Conservation (phyloP, 30 jellyfish, hydroid and myxozoan species). For the Cassiopea andromeda region DNA sequence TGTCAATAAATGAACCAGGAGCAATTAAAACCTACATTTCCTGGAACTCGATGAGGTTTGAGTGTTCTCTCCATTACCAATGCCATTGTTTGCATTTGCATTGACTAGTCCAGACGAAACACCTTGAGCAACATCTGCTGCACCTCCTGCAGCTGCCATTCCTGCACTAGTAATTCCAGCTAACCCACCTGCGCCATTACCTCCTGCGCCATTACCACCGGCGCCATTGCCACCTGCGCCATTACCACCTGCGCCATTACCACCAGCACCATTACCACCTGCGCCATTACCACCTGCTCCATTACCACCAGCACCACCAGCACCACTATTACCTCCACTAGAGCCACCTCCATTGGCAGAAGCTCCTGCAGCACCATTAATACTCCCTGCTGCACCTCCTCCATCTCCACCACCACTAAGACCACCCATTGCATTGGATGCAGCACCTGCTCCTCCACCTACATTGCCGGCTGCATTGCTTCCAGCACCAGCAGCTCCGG, state of each 20-base stretch:
- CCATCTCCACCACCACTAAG: conserved; percentile 54
- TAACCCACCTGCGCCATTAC: conserved; percentile 72
- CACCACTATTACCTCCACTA: conserved; percentile 28
- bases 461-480: conserved; percentile 29
- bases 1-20: too few species aligned
- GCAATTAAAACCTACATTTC: conserved; percentile 34
- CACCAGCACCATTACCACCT: conserved; percentile 58
- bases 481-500: conserved; percentile 45
- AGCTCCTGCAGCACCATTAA: conserved; percentile 55
- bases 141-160: conserved; percentile 54
- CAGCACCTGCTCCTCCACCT: conserved; percentile 60
- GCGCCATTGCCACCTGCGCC: conserved; percentile 63
- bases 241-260: conserved; percentile 55
- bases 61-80: conserved; percentile 33
- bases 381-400: conserved; percentile 42
- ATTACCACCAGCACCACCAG: conserved; percentile 52
- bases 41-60: conserved; percentile 50
- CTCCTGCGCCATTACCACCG: conserved; percentile 61
- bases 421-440: conserved; percentile 47
- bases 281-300: conserved; percentile 53
- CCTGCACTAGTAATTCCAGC: conserved; percentile 71
- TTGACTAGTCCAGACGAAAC: conserved; percentile 55
- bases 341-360: conserved; percentile 41
- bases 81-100: conserved; percentile 49
- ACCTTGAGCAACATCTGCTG: conserved; percentile 70